Evolutionary conservation across 23 tunicate species (phyloP), one percentile per base, ranked within the genome.

Genomic region (Botrylloides violaceus): DNA sequence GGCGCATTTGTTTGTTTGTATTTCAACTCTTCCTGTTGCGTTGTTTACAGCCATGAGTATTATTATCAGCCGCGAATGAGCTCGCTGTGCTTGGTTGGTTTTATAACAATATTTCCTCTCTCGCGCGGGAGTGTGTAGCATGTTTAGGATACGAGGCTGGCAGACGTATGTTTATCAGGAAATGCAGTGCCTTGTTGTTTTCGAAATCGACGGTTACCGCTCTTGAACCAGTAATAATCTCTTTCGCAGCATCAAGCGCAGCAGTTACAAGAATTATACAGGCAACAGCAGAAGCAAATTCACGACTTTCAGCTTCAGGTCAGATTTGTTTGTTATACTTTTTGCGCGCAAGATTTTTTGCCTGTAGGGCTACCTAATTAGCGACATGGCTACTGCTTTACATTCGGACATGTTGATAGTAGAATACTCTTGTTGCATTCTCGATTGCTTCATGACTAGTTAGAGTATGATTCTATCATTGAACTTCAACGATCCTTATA

Each of bases 271-370:
- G 95, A 87, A 30, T 76, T 87, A 31, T 87, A 87, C 81, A 58
- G 95, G 12, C 94, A 85, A 32, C 95, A 87, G 50, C 95, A 87
- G 64, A 85, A 85, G 58, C 83, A 77, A 23, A 49, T 85, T 48
- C 94, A 85, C 37, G 86, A 87, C 38, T 47, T 87, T 70, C 95
- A 87, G 64, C 61, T 87, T 23, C 95, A 87, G 82, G 95, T 87
- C 61, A 63, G 70, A 43, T 43, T 9, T 43, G 15, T 43, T 43
- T 43, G 53, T 43, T 7, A 43, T 43, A 43, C 9, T 9, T 43
- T 7, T 15, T 43, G 53, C 53, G 15, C 53, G 53, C 53, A 43
- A n/a, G n/a, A n/a, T n/a, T n/a, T n/a, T n/a, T n/a, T n/a, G n/a
- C n/a, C n/a, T n/a, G n/a, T n/a, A n/a, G n/a, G n/a, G n/a, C n/a